Conservation (phyloP, 2,113 vertebrate genomes). For the Salvelinus alpinus region DNA sequence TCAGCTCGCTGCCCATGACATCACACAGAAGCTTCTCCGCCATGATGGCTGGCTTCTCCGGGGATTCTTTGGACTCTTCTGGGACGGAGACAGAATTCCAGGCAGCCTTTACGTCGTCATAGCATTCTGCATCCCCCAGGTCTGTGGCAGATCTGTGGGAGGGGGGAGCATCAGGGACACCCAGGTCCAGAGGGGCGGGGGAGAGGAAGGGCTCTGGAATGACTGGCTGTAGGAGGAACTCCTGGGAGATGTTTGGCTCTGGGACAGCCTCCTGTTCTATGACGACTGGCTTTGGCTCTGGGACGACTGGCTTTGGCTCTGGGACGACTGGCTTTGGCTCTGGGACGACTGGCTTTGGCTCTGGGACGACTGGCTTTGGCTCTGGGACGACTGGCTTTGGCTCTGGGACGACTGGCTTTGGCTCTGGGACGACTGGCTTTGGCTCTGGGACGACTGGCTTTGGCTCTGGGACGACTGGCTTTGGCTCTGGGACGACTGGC, state of each 20-base stretch:
- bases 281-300: constrained; percentile 15
- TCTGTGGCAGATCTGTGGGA: constrained; percentile 3
- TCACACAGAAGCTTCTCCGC: constrained; percentile 42
- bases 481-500: too few species aligned
- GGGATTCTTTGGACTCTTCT: constrained; percentile 31
- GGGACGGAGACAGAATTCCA: constrained; percentile 17
- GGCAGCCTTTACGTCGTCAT: constrained; percentile 18
- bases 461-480: too few species aligned
- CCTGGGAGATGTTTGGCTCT: background rate
- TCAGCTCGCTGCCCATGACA: constrained; percentile 31
- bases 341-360: too few species aligned
- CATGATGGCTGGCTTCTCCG: constrained; percentile 11
- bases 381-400: too few species aligned
- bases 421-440: too few species aligned
- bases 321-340: background rate
- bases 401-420: too few species aligned
- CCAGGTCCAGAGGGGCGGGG: constrained; percentile 32
- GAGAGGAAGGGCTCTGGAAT: background rate
- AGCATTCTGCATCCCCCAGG: constrained; percentile 15
- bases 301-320: too few species aligned
- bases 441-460: too few species aligned
- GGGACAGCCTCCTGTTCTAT: constrained; percentile 5
- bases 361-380: too few species aligned
- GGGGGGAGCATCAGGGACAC: constrained; percentile 20
- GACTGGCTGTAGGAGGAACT: too few species aligned